Evolutionary conservation across 1,140 invertebrate species (phyloP), one percentile per base, ranked within the genome.

Genomic region (Ctenoplectra terminalis): DNA sequence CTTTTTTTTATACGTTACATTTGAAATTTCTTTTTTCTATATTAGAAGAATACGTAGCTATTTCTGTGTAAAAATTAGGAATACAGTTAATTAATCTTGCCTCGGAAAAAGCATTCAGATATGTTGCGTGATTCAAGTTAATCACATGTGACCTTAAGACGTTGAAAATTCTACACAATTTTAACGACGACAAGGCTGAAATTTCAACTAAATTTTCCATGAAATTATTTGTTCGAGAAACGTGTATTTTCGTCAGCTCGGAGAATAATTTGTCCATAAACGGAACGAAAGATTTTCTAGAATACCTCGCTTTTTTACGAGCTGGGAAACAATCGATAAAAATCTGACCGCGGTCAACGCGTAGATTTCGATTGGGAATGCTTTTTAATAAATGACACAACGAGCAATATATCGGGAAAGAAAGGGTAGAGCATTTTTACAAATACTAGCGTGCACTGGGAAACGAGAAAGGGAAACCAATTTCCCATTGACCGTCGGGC

Each of bases 121-220:
- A 40, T 31, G 74, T 87, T 70, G 83, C 85, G 85, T 87, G 84
- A 82, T 85, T 61, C 43, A 31, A 17, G 29, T 46, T 78, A 83
- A 64, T 87, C 58, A 78, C 34, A 9, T 17, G 26, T 50, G 1
- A 23, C n/a, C 3, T 63, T 69, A 60, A 56, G 69, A 56, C 60
- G 46, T 17, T 79, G 63, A 64, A 86, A 82, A 75, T 83, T 83
- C 80, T 34, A 75, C 29, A 56, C 54, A 69, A 83, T 79, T 85
- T 83, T 40, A 54, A 31, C 37, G 80, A 70, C 75, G 75, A 23
- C 7, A 23, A 23, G 31, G 29, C 15, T 20, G 11, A 77, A 46
- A 56, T n/a, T 43, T 34, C 2, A 0, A 26, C 37, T 6, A n/a
- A 13, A 34, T 26, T 40, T 17, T 40, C 5, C 5, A 8, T n/a